Conservation (phyloP, 2,113 vertebrate genomes). For the Meleagris gallopavo region DNA sequence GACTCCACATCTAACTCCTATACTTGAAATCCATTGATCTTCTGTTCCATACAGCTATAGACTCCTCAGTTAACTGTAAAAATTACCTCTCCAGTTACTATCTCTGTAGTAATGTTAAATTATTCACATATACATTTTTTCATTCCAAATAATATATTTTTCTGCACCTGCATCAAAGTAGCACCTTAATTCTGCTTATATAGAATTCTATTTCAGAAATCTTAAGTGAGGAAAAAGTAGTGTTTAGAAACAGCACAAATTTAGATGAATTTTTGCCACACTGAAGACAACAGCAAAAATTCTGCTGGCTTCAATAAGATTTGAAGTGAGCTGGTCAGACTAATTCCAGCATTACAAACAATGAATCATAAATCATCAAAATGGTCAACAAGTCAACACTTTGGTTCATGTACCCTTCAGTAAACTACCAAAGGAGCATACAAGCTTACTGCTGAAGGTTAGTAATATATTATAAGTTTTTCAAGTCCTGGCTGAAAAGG, state of each 20-base stretch:
- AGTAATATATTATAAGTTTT: not conserved
- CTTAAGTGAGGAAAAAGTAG: not conserved
- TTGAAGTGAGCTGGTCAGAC: not conserved
- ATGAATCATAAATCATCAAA: not conserved
- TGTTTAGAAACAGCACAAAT: conserved; percentile 4
- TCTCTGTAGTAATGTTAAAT: not conserved
- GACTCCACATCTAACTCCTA: not conserved
- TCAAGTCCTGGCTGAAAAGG: not conserved
- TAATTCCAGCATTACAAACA: not conserved
- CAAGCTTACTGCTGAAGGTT: not conserved
- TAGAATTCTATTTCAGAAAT: not conserved
- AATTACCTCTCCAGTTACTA: not conserved
- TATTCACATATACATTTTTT: not conserved
- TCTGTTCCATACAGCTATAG: not conserved
- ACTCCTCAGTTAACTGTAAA: not conserved
- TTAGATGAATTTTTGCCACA: not conserved
- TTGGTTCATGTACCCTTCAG: not conserved
- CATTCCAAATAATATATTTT: not conserved
- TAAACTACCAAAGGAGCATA: not conserved
- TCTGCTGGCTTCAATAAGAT: not conserved
- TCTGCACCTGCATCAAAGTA: not conserved
- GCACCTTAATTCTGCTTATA: not conserved
- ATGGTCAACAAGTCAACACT: not conserved
- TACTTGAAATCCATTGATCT: not conserved
- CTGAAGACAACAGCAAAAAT: not conserved